Evolutionary conservation across 2,888 invertebrate species (phyloP).

Genomic region (Drosophila barbarae): DNA sequence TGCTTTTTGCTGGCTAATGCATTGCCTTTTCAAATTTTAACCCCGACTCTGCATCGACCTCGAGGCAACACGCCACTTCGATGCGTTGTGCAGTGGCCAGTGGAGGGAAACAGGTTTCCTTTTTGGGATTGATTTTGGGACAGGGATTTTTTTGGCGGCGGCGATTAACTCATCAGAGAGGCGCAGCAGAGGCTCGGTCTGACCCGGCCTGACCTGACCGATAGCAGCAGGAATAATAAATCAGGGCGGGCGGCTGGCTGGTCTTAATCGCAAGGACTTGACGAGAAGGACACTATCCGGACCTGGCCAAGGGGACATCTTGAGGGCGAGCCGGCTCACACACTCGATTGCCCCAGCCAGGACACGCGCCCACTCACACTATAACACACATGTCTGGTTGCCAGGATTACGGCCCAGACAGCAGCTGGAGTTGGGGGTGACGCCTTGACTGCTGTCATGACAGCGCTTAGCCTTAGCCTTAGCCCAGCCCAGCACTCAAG

Average conservation of each 20-base stretch:
- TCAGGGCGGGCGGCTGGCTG: slow-evolving; percentile 4
- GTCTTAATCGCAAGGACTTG: slow-evolving; percentile 24
- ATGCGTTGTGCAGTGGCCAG: slow-evolving; percentile 9
- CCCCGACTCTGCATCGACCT: slow-evolving; percentile 6
- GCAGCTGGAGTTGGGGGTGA: not conserved
- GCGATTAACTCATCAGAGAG: slow-evolving; percentile 19
- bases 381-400: slow-evolving; percentile 38
- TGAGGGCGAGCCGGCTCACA: slow-evolving; percentile 8
- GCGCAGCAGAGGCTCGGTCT: slow-evolving; percentile 2
- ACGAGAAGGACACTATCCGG: slow-evolving; percentile 9
- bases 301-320: slow-evolving; percentile 6
- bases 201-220: slow-evolving; percentile 8
- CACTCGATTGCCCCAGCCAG: too few species aligned
- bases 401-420: slow-evolving; percentile 47
- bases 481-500: slow-evolving; percentile 53
- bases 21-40: slow-evolving; percentile 51
- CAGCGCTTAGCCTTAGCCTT: slow-evolving; percentile 52
- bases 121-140: not conserved
- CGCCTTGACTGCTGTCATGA: slow-evolving; percentile 59
- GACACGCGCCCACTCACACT: slow-evolving; percentile 20
- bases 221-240: slow-evolving; percentile 29
- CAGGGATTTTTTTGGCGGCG: not conserved
- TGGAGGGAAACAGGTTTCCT: slow-evolving; percentile 11
- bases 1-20: slow-evolving; percentile 47
- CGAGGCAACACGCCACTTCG: slow-evolving; percentile 1